phyloP scores from a whole-genome alignment of 1,140 invertebrate genomes.

The Drosophila obscura region DNA sequence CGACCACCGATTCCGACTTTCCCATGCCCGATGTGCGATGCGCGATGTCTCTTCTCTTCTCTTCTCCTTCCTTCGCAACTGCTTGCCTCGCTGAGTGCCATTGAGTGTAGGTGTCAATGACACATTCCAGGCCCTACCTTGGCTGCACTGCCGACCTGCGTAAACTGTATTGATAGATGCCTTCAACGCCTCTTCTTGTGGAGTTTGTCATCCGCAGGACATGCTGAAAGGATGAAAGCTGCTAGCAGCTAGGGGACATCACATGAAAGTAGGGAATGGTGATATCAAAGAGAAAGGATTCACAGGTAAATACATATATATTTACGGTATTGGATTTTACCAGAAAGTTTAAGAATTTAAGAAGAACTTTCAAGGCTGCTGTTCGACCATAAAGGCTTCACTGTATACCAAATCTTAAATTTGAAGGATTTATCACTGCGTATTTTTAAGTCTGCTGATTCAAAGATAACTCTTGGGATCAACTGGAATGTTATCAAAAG shows the following conservation, averaged over 20 bases:
- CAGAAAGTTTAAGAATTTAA: too few species aligned
- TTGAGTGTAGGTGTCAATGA: constrained; percentile 51
- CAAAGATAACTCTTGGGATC: constrained; percentile 13
- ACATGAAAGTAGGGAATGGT: too few species aligned
- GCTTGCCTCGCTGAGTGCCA: constrained; percentile 49
- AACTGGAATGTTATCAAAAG: constrained; percentile 35
- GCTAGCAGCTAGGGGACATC: constrained; percentile 1
- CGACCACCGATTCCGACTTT: constrained; percentile 50
- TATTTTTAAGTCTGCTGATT: constrained; percentile 30
- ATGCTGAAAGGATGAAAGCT: constrained; percentile 6
- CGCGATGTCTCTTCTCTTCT: constrained; percentile 19
- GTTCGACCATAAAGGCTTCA: too few species aligned
- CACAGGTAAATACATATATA: too few species aligned
- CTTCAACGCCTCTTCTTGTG: constrained; percentile 54
- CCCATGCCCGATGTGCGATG: constrained; percentile 22
- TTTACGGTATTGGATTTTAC: too few species aligned
- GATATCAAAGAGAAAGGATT: too few species aligned
- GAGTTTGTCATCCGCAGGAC: constrained; percentile 7
- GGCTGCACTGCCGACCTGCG: constrained; percentile 44
- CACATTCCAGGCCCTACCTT: constrained; percentile 17
- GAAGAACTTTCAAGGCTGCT: too few species aligned
- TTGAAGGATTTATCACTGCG: constrained; percentile 12
- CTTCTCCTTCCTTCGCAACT: not conserved
- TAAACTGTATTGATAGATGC: constrained; percentile 78
- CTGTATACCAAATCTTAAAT: too few species aligned